Conservation (phyloP, 2,113 vertebrate species). For the Tautogolabrus adspersus region DNA sequence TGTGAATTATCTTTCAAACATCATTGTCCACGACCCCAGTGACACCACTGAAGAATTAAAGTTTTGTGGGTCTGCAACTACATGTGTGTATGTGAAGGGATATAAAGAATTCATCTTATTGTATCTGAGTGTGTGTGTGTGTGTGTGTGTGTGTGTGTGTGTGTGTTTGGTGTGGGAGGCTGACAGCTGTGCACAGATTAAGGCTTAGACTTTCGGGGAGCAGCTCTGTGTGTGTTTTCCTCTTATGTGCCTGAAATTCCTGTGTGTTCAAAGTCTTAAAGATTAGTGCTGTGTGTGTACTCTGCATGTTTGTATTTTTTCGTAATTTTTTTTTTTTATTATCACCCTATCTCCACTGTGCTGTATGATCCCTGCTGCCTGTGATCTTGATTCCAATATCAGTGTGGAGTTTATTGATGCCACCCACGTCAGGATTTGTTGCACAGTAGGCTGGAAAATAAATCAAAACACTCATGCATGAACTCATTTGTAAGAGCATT, state of each 20-base stretch:
- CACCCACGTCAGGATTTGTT: neutral
- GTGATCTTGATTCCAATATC: neutral
- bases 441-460: neutral
- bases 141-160: neutral
- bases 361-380: neutral
- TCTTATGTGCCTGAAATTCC: neutral
- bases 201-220: conserved; percentile 22
- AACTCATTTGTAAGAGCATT: neutral
- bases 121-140: neutral
- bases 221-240: conserved; percentile 9
- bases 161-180: neutral
- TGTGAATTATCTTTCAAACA: too few relatives aligned
- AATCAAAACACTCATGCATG: neutral
- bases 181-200: conserved; percentile 53
- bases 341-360: neutral
- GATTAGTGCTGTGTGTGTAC: neutral
- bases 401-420: neutral
- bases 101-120: conserved; percentile 5
- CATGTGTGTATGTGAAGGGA: neutral
- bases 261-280: neutral
- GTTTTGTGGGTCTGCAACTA: neutral
- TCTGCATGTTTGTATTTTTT: neutral
- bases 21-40: neutral
- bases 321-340: neutral
- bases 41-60: conserved; percentile 1